These are phyloP conservation scores for Arenicola marina DNA, from an alignment of 2,888 invertebrate genomes.

Conservation along the genomic window DNA sequence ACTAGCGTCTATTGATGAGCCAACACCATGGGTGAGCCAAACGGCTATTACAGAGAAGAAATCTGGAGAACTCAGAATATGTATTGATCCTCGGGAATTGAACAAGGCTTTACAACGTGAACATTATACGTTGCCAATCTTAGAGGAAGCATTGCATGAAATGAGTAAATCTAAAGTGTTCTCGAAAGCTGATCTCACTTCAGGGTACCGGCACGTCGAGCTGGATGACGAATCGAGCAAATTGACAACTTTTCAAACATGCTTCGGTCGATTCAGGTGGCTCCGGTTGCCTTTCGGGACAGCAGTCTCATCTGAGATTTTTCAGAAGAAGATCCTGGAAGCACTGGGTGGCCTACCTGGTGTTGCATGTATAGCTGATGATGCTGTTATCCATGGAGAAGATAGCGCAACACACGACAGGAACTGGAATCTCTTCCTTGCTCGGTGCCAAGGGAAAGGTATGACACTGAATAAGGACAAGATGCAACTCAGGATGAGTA, in stretches of 20 bases:
- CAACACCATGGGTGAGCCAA: slow-evolving; percentile 34
- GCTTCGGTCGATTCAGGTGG: slow-evolving; percentile 31
- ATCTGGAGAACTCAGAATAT: slow-evolving; percentile 29
- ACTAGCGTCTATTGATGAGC: slow-evolving; percentile 24
- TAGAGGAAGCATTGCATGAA: slow-evolving; percentile 33
- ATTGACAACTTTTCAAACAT: slow-evolving; percentile 28
- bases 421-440: slow-evolving; percentile 3
- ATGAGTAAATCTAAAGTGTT: slow-evolving; percentile 24
- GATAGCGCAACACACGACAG: slow-evolving; percentile 21
- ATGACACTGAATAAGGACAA: not conserved
- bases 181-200: slow-evolving; percentile 26
- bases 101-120: slow-evolving; percentile 29
- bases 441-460: not conserved
- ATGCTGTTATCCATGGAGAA: slow-evolving; percentile 26
- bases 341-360: slow-evolving; percentile 25
- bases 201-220: slow-evolving; percentile 30
- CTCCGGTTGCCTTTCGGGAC: slow-evolving; percentile 28
- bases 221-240: slow-evolving; percentile 28
- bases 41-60: slow-evolving; percentile 27
- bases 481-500: not conserved
- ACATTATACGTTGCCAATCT: slow-evolving; percentile 28
- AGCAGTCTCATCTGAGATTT: slow-evolving; percentile 28
- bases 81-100: slow-evolving; percentile 32
- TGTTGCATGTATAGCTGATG: slow-evolving; percentile 30
- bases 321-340: slow-evolving; percentile 28